A percentile compares a stretch with the other conserved stretches of the same genome.
These are phyloP conservation scores for Phataginus tetradactyla DNA, from an alignment of 2,797 vertebrate species.

Conservation along the genomic window DNA sequence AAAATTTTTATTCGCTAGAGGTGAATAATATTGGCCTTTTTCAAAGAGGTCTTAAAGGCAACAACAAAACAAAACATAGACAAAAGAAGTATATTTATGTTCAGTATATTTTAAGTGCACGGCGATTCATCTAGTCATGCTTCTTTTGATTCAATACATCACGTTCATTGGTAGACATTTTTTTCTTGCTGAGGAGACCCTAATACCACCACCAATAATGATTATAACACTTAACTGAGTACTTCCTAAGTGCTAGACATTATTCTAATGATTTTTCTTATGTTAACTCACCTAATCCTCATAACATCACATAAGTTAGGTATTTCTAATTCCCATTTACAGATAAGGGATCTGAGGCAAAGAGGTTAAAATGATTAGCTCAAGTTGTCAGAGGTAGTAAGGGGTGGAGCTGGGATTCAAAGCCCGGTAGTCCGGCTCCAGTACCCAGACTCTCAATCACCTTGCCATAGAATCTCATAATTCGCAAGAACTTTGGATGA, in stretches of 20 bases:
- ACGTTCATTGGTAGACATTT: not conserved
- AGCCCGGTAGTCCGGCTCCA: not conserved
- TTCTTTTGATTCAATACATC: not conserved
- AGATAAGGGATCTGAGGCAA: not conserved
- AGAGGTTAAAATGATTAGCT: not conserved
- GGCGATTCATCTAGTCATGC: not conserved
- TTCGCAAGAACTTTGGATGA: not conserved
- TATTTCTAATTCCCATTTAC: conserved; percentile 21
- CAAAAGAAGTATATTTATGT: not conserved
- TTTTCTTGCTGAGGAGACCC: not conserved
- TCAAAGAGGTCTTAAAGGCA: not conserved
- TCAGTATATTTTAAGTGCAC: conserved; percentile 16
- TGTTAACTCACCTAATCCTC: not conserved
- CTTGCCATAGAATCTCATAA: not conserved
- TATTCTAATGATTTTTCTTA: not conserved
- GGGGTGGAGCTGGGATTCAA: not conserved
- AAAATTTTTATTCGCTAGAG: not conserved
- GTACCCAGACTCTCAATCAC: not conserved
- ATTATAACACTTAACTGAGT: not conserved
- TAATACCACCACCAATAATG: not conserved
- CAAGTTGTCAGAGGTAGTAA: not conserved
- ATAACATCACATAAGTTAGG: not conserved
- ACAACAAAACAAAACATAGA: not conserved
- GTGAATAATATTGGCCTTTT: not conserved
- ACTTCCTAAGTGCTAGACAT: not conserved